Evolutionary conservation across 2,888 invertebrate species (phyloP), one percentile per base, ranked within the genome.

Genomic region (Clepsis dumicolana): DNA sequence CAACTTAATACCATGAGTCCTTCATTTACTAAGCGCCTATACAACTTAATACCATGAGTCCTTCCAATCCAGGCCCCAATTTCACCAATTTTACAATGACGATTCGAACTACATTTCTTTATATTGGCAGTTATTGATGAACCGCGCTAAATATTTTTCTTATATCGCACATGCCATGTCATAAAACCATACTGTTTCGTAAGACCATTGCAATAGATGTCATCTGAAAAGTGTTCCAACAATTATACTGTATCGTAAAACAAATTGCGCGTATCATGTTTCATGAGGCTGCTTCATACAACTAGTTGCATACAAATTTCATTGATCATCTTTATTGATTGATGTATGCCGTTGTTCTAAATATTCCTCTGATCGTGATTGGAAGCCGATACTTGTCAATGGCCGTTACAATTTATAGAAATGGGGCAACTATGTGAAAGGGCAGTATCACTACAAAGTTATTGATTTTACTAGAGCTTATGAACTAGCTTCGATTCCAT

Each of bases 271-370:
- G 8, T 18, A 10, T 8, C 8, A 21, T 10, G 18, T 48, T 21
- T 35, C 35, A 35, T 35, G 12, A 10, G 35, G 8, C 56, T 56
- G 35, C 32, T 56, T 35, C 14, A 35, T 24, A 35, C 61, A 62
- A 50, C 35, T 52, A 50, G 32, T 54, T 54, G 54, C 32, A 59
- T 35, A 21, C 16, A 21, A 50, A n/a, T 50, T 52, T 48, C n/a
- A 62, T 50, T 38, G 38, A 27, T 56, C 50, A 29, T 56, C 61
- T 60, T 48, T 74, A 78, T 77, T 80, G 82, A 85, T 86, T 83
- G 84, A 82, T 82, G 74, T 82, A 84, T 86, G 86, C 82, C 78
- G 77, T 80, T 75, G 73, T 75, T 80, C 75, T 75, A 82, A 81
- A 82, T 79, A 80, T 82, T 78, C 78, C 77, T 76, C 77, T 80